Percentiles rank a stretch among this genome's conserved stretches.
These are phyloP conservation scores for Lipophrys pholis DNA, from an alignment of 2,113 vertebrate genomes.

Conservation along the genomic window DNA sequence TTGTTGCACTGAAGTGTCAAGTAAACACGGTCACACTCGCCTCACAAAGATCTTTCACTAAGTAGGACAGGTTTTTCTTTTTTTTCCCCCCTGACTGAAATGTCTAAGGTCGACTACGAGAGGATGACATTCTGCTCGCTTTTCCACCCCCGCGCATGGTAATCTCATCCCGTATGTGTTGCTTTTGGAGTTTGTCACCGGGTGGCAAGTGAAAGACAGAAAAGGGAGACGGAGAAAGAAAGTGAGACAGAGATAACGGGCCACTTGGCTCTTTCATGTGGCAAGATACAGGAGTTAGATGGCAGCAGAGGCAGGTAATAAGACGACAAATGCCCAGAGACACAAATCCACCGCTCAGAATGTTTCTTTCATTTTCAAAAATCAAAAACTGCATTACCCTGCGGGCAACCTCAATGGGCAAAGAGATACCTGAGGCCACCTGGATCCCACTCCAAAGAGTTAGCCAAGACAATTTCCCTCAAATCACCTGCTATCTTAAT, in stretches of 20 bases:
- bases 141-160: not conserved
- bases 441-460: constrained; percentile 82
- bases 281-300: constrained; percentile 65
- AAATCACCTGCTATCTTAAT: constrained; percentile 89
- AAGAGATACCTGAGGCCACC: constrained; percentile 81
- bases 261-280: constrained; percentile 68
- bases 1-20: too few relatives aligned
- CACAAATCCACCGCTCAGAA: constrained; percentile 73
- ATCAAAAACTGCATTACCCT: constrained; percentile 75
- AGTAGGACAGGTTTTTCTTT: not conserved
- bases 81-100: too few relatives aligned
- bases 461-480: constrained; percentile 84
- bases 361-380: constrained; percentile 80
- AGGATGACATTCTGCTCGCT: constrained; percentile 9
- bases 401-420: constrained; percentile 65
- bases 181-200: constrained; percentile 50
- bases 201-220: constrained; percentile 31
- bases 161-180: constrained; percentile 17
- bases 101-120: not conserved
- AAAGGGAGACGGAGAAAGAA: constrained; percentile 38
- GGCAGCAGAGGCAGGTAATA: constrained; percentile 76
- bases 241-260: constrained; percentile 57
- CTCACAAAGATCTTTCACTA: not conserved
- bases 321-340: constrained; percentile 78
- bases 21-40: not conserved